Evolutionary conservation across 2,888 invertebrate genomes (phyloP).

Genomic region (Apoda limacodes): DNA sequence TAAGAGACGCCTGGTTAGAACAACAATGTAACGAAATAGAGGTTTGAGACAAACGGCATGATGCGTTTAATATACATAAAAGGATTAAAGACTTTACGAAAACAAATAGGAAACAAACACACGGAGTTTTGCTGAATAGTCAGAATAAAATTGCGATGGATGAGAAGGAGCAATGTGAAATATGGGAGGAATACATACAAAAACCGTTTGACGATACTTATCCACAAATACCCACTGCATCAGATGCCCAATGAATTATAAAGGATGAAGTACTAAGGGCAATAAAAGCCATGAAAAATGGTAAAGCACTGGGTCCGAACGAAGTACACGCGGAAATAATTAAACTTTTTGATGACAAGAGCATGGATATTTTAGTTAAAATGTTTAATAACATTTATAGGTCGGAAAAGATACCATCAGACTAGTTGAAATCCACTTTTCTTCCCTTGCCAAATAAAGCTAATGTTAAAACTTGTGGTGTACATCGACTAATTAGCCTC

Average conservation of each 20-base stretch:
- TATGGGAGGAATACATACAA: slow-evolving; percentile 1
- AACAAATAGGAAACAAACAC: not conserved
- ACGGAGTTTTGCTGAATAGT: not conserved
- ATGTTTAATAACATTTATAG: not conserved
- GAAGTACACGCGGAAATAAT: not conserved
- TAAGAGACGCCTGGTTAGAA: slow-evolving; percentile 1
- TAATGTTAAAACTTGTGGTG: slow-evolving; percentile 1
- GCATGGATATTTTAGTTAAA: slow-evolving; percentile 1
- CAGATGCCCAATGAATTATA: not conserved
- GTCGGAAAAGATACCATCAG: not conserved
- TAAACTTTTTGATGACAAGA: not conserved
- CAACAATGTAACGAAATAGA: not conserved
- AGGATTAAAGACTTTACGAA: slow-evolving; percentile 1
- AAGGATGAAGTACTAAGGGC: slow-evolving; percentile 1
- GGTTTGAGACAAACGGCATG: not conserved
- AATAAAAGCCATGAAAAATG: slow-evolving; percentile 1
- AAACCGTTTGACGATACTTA: not conserved
- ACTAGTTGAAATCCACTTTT: not conserved
- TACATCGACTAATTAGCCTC: slow-evolving; percentile 4
- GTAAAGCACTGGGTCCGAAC: slow-evolving; percentile 2
- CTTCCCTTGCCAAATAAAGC: too few species aligned
- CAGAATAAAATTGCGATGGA: not conserved
- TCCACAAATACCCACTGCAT: not conserved
- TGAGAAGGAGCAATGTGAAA: not conserved
- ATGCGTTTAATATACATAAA: slow-evolving; percentile 1